Conservation (phyloP, 2,113 vertebrate species). For the Neodon shergylaensis region DNA sequence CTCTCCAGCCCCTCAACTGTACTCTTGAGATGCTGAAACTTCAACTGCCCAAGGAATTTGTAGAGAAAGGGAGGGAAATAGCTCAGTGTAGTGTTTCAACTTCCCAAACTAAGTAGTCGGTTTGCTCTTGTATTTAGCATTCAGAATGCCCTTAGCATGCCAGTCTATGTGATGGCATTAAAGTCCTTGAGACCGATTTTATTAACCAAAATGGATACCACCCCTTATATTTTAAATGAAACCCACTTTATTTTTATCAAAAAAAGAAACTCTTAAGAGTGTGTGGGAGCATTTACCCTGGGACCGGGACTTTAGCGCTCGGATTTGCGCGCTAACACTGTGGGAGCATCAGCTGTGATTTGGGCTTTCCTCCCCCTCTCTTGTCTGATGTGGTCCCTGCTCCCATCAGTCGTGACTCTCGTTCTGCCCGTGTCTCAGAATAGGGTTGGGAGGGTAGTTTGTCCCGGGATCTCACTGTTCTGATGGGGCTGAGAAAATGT, state of each 20-base stretch:
- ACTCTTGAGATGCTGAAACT: slow-evolving; percentile 62
- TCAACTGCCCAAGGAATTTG: slow-evolving; percentile 62
- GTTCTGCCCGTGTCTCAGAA: too few species aligned
- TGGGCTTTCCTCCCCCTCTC: background rate
- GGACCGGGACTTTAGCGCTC: background rate
- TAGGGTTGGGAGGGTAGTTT: background rate
- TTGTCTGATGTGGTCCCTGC: background rate
- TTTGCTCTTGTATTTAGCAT: slow-evolving; percentile 64
- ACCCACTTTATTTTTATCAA: slow-evolving; percentile 78
- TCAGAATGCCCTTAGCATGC: slow-evolving; percentile 64
- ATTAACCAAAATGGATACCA: slow-evolving; percentile 67
- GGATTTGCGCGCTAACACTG: accelerated
- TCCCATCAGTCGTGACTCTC: background rate
- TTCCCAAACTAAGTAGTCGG: slow-evolving; percentile 54
- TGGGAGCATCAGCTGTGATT: too few species aligned
- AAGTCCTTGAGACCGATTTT: slow-evolving; percentile 64
- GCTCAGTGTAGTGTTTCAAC: slow-evolving; percentile 68
- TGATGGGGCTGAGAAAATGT: background rate
- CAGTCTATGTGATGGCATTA: slow-evolving; percentile 71
- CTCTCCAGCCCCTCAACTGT: background rate
- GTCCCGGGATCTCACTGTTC: background rate
- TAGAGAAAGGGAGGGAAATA: slow-evolving; percentile 10
- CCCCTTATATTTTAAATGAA: slow-evolving; percentile 78
- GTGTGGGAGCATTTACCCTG: too few species aligned
- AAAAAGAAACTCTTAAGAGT: background rate